A percentile compares a stretch with the other conserved stretches of the same genome.
Conservation (phyloP, 2,797 vertebrate species). For the Lithobates pipiens region DNA sequence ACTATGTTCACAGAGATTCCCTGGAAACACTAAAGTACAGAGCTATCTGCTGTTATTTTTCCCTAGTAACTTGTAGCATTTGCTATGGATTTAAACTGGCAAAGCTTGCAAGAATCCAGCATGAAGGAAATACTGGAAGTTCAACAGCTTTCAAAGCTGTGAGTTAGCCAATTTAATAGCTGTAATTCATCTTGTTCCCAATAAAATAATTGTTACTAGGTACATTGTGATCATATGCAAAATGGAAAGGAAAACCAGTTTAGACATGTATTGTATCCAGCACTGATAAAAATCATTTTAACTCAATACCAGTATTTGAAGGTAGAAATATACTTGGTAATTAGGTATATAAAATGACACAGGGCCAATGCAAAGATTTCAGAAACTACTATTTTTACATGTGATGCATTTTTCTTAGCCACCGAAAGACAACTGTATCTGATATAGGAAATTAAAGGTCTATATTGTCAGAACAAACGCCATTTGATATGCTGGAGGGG, state of each 20-base stretch:
- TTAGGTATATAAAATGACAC: neutral
- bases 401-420: neutral
- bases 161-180: conserved; percentile 52
- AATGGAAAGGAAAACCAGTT: conserved; percentile 15
- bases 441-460: neutral
- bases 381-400: neutral
- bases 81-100: conserved; percentile 58
- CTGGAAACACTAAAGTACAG: conserved; percentile 39
- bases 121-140: conserved; percentile 57
- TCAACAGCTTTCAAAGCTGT: conserved; percentile 49
- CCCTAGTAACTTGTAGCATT: conserved; percentile 52
- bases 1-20: conserved; percentile 45
- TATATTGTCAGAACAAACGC: neutral
- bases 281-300: conserved; percentile 6
- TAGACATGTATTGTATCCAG: conserved; percentile 18
- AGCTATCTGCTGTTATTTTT: conserved; percentile 44
- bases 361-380: neutral
- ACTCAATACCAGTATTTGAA: neutral
- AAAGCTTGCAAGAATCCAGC: conserved; percentile 53
- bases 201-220: conserved; percentile 52
- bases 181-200: conserved; percentile 58
- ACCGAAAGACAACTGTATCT: neutral
- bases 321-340: neutral
- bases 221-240: conserved; percentile 41
- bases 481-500: neutral